Base-by-base conservation (phyloP, 2,797 vertebrate genomes). In the Miichthys miiuy region DNA sequence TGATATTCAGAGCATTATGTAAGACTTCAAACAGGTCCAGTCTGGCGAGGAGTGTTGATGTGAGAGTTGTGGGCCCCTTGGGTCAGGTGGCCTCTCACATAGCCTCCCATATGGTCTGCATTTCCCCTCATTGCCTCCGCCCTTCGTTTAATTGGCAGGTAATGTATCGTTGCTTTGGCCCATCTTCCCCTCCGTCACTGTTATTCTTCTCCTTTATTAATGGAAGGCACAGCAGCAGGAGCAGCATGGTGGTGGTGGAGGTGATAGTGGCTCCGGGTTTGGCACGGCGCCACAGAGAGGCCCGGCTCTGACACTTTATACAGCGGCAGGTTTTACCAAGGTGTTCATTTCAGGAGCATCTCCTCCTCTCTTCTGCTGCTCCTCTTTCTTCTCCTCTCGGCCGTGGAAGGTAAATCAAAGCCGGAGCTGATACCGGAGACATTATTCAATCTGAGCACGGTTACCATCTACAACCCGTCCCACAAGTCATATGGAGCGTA, bases 271-370 rank as follows among this genome's bases (percentile, higher is more conserved):
- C 81, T 87, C 70, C 17, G 58, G 83, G 77, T 72, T 88, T 95
- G 95, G 95, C 93, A 48, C 44, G 0, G 65, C 1, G 92, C 94
- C 94, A 94, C 77, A 6, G 79, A 87, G 94, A 72, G 93, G 92
- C 93, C 94, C 83, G 34, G 42, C 58, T 7, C 90, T 81, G 94
- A 94, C 91, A 95, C 89, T 91, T 96, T 95, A 95, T 95, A 95
- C 93, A 76, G 67, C 82, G 73, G 85, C 95, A 95, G 95, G 93
- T 95, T 96, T 95, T 67, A 91, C 89, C 86, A 92, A 96, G 94
- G 94, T 95, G 94, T 95, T 93, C 92, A 95, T 95, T 96, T 95
- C 95, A 95, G 90, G 92, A 94, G 87, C 79, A 42, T 91, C 90
- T 93, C 84, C 82, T 81, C 89, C 85, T 87, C 71, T 75, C 89